phyloP scores from a whole-genome alignment of 1,140 invertebrate genomes.

The Tetragonula clypearis region DNA sequence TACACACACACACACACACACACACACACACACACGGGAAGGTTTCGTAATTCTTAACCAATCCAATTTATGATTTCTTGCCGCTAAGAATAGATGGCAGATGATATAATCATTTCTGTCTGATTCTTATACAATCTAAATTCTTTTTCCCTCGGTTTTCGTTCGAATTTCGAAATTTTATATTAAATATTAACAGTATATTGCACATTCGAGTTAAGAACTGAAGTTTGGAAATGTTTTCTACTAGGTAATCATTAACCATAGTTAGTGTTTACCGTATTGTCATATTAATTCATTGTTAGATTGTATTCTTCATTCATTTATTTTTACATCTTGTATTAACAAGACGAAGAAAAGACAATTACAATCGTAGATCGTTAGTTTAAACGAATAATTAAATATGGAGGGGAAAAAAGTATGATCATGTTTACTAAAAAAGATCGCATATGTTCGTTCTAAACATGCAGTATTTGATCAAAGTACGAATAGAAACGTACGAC shows the following conservation, averaged over 20 bases:
- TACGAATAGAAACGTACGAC: constrained; percentile 67
- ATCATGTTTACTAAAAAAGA: neutral
- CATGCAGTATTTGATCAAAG: constrained; percentile 63
- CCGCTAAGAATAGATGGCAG: neutral
- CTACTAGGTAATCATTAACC: neutral
- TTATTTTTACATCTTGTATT: neutral
- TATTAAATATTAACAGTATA: neutral
- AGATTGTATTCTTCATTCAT: neutral
- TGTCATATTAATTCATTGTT: neutral
- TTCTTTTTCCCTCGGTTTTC: neutral
- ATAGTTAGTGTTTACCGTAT: neutral
- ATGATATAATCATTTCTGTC: neutral
- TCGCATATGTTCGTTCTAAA: constrained; percentile 7
- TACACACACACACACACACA: no score
- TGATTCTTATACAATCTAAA: neutral
- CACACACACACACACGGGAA: neutral
- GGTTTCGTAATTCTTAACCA: neutral
- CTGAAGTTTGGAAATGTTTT: neutral
- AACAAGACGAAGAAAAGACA: no score
- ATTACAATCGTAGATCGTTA: no score
- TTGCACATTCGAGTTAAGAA: neutral
- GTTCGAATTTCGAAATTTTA: neutral
- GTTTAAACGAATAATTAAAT: no score
- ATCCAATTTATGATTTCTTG: neutral
- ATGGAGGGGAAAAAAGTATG: no score